Base-by-base conservation (phyloP, 2,888 invertebrate species). In the Leptopilina drosophilae region DNA sequence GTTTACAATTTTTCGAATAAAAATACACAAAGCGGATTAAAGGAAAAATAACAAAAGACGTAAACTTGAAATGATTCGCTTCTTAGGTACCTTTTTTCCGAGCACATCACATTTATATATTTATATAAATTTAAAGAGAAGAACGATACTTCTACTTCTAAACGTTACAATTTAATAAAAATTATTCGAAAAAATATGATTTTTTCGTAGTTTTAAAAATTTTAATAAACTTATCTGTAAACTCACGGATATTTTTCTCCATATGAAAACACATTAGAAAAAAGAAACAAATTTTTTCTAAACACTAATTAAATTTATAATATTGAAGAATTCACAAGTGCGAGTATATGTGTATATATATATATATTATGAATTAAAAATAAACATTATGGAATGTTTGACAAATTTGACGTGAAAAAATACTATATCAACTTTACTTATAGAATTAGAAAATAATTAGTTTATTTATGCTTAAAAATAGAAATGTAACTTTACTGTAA, bases 291-390 rank as follows among this genome's bases (percentile, higher is more conserved):
- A 62, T 20, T 62, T 20, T 20, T 20, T 7, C 9, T 20, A 62
- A 62, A 62, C 62, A 62, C 20, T 62, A 15, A 62, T 62, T 62
- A 62, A 62, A 62, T 62, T 62, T 62, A 62, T 62, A 62, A 62
- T 62, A 20, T 62, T 62, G 62, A 62, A 62, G n/a, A 62, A 62
- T 62, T 62, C 62, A 62, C 62, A 62, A 15, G 62, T 62, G 62
- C 62, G 20, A 62, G 15, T 62, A 49, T 49, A 49, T 42, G 7
- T 42, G 7, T 33, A 46, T 46, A 15, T 59, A 33, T 33, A 33
- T 33, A 33, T 33, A 33, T 33, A 4, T 20, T 33, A 33, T 62
- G 20, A 62, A 62, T 62, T 15, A 62, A 62, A 62, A 62, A 20
- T 62, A 62, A 62, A 62, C 62, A 49, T 49, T 49, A 49, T 62